Evolutionary conservation across 2,797 vertebrate species (phyloP), one percentile per base, ranked within the genome.

Genomic region (Spinibarbus caldwelli): DNA sequence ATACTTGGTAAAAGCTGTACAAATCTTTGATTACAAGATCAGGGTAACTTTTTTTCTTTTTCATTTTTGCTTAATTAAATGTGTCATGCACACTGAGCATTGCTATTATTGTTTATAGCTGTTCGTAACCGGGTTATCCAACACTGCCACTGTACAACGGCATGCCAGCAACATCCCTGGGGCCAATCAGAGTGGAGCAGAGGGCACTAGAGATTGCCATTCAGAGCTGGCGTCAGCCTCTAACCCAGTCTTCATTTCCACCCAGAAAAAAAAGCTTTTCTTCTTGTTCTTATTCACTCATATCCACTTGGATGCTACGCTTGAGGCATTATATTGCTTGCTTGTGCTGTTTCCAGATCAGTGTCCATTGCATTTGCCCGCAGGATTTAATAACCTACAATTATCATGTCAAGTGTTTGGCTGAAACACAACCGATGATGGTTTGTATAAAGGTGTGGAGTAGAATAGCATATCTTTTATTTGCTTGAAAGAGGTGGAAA

Each of bases 351-450:
- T 83, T 89, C 87, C 64, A 84, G 86, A 91, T 91, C 88, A 47
- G 80, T 87, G 86, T 89, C 87, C 89, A 78, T 90, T 87, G 81
- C 84, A 92, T 85, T 86, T 52, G 86, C 87, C 90, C 88, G 88
- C 87, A 57, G 73, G 23, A 80, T 86, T 87, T 88, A 87, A 90
- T 36, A 34, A 83, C 73, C 86, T 88, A n/a, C 59, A 85, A 54
- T 84, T 77, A 54, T 75, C 52, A 19, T 77, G 49, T 78, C 76
- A 47, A 54, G 73, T 78, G 59, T 76, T 67, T 77, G 82, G 64
- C 38, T 57, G 64, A 11, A 70, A 31, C 34, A 31, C 47, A 43
- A 21, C 9, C 0, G 29, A 45, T 70, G 38, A 84, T 47, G 38
- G 36, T 57, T 84, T 78, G 41, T 78, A 29, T 17, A n/a, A 41